A percentile compares a stretch with the other conserved stretches of the same genome.
Evolutionary conservation across 2,113 vertebrate species (phyloP).

Genomic region (Emydura subglobosa): DNA sequence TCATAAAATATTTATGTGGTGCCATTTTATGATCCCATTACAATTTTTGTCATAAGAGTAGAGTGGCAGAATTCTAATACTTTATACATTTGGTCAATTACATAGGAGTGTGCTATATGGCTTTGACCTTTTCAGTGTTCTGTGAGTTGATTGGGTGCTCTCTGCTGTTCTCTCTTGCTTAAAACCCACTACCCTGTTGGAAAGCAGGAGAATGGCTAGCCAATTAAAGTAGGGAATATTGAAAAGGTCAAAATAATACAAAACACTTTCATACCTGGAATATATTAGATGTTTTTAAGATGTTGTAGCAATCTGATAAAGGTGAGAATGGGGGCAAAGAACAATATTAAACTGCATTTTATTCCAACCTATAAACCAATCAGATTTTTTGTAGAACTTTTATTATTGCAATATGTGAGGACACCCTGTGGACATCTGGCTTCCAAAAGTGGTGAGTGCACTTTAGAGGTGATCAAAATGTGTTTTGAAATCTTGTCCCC

Average conservation of each 20-base stretch:
- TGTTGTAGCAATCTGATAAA: background rate
- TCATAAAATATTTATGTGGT: background rate
- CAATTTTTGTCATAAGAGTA: constrained; percentile 16
- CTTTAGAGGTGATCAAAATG: background rate
- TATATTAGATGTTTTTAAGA: background rate
- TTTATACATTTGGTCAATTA: constrained; percentile 18
- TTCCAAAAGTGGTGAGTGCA: fast-evolving
- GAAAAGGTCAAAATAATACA: constrained; percentile 57
- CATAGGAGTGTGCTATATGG: background rate
- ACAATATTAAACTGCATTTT: background rate
- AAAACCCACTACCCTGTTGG: background rate
- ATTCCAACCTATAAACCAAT: background rate
- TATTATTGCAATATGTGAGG: background rate
- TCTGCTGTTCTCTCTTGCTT: background rate
- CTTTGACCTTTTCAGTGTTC: constrained; percentile 58
- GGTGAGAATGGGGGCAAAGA: background rate
- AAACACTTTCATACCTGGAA: background rate
- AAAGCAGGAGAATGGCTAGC: background rate
- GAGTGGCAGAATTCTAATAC: constrained; percentile 3
- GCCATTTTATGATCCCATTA: constrained; percentile 47
- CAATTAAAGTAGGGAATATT: constrained; percentile 49
- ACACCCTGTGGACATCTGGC: background rate
- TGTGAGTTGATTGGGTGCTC: background rate
- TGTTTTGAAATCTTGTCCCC: background rate
- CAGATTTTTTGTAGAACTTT: fast-evolving